Conservation (phyloP, 2,113 vertebrate species). For the Phaethornis superciliosus region DNA sequence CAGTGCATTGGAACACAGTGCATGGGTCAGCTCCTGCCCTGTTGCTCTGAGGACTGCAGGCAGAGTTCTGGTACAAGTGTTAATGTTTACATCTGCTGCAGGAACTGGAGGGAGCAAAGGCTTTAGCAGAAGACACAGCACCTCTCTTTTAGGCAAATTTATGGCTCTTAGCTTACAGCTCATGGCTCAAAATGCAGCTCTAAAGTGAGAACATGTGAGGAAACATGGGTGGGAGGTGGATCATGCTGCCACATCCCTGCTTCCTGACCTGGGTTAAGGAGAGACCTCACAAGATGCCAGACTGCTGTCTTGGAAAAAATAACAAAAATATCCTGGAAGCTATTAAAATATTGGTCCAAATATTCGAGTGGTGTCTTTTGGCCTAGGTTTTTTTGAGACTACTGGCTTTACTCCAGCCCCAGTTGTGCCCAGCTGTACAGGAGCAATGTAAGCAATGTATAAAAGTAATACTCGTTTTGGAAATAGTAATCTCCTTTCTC, state of each 20-base stretch:
- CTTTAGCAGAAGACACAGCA: background rate
- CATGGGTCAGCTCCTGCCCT: rapidly evolving
- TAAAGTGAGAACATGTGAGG: background rate
- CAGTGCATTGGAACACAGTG: rapidly evolving
- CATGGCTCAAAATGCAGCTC: background rate
- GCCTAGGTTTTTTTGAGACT: background rate
- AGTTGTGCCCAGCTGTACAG: background rate
- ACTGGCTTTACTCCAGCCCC: background rate
- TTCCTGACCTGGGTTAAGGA: background rate
- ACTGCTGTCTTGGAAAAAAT: background rate
- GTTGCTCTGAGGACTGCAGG: background rate
- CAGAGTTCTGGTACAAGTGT: background rate
- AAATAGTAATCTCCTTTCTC: slow-evolving; percentile 35
- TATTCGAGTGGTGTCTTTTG: background rate
- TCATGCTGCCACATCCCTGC: background rate
- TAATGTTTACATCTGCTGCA: background rate
- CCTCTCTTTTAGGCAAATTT: background rate
- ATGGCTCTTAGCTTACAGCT: background rate
- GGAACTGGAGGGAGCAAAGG: background rate
- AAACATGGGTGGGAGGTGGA: rapidly evolving
- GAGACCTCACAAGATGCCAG: background rate
- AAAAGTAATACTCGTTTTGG: slow-evolving; percentile 25
- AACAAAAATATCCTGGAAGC: background rate
- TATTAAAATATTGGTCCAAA: background rate
- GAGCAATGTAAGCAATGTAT: background rate